Base-by-base conservation (phyloP, 2,797 vertebrate genomes). In the Iguana delicatissima region DNA sequence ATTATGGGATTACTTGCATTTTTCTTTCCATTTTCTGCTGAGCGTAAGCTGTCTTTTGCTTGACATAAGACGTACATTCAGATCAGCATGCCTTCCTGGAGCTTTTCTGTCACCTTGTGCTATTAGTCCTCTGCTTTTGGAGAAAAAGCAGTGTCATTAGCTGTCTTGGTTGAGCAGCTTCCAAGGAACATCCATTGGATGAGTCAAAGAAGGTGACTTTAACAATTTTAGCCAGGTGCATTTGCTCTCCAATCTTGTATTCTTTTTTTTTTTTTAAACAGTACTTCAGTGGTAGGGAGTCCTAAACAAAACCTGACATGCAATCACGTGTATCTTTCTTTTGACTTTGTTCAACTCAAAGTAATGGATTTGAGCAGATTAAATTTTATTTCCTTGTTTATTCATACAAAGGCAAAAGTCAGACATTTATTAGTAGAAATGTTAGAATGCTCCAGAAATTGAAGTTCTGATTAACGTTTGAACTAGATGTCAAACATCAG, bases 101-200 rank as follows among this genome's bases (percentile, higher is more conserved):
- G 59, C 38, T 52, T 64, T 90, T 22, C 89, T 76, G 16, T 82
- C 69, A 83, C 69, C 16, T 18, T 90, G 84, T 32, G 20, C 8
- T 73, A 8, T 62, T 32, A 59, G 50, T 64, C 38, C 42, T 86
- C 67, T 86, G 8, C 38, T 86, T 74, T 72, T 32, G 9, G 24
- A 74, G 77, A 86, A 74, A 52, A 74, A 38, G 67, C 38, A 74
- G 3, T 82, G 80, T 64, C 32, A 20, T 82, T 82, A 50, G 59
- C 35, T 81, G 64, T 81, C 84, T 90, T 90, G 89, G 35, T 81
- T 86, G 38, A 86, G 35, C 84, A 90, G 57, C 84, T 86, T 85
- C 62, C 42, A 81, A 81, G 77, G 38, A 57, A 74, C 29, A 73
- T 86, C 50, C 73, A 26, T 72, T 69, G 55, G 74, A 80, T 57